Evolutionary conservation across 2,113 vertebrate species (phyloP), one percentile per base, ranked within the genome.

Genomic region (Lepisosteus oculatus): DNA sequence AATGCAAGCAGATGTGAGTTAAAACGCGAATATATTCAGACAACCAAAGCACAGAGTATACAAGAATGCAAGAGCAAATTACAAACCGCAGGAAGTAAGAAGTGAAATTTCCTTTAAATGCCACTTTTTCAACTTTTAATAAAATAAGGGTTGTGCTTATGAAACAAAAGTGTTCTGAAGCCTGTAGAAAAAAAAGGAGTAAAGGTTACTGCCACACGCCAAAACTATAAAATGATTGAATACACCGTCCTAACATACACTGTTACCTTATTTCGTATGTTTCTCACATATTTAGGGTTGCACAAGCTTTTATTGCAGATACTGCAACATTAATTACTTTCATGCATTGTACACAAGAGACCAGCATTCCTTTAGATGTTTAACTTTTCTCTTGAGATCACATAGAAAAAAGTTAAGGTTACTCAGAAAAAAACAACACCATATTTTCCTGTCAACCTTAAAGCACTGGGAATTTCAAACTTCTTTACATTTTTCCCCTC

Each of bases 311-410:
- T 83, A 82, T 83, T 88, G 85, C 61, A 86, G 90, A 89, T 86
- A 85, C 86, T 84, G 88, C 85, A 81, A 91, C 90, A 93, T 92
- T 88, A 93, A 93, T 92, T 92, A 84, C 86, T 93, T 89, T 89
- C 89, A 85, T 91, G 86, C 87, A 86, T 55, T 88, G 88, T 84
- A 88, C 91, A 83, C 87, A 85, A 86, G 85, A 92, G 89, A 85
- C 87, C 84, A 83, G 89, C 92, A 90, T 91, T 92, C 90, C 90
- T 93, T 93, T 91, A 88, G 91, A 92, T 90, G 90, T 90, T 90
- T 91, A 90, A 90, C 89, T 91, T 92, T 94, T 94, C 91, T 92
- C 92, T 89, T 91, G 93, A 92, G 93, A 93, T 88, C 85, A 89
- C 82, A 86, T 87, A 89, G 91, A 86, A 88, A 90, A 89, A 92